A percentile compares a stretch with the other conserved stretches of the same genome.
Conservation (phyloP, 2,888 invertebrate genomes). For the Neuroscelio doddi region DNA sequence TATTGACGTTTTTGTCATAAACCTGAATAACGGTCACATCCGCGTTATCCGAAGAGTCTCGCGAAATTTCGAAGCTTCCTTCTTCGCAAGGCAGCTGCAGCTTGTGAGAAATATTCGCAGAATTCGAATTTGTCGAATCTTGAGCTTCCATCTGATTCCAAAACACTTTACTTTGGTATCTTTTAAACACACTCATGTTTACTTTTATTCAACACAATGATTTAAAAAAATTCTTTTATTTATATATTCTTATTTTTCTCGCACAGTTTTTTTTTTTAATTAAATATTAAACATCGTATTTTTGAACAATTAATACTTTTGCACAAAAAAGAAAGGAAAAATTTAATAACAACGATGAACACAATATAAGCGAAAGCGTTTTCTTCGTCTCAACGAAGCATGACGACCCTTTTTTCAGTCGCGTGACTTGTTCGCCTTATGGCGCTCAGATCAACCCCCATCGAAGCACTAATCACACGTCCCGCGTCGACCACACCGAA, state of each 20-base stretch:
- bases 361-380: slow-evolving; percentile 40
- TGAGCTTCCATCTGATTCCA: slow-evolving; percentile 65
- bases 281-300: neutral
- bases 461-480: slow-evolving; percentile 12
- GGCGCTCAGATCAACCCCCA: slow-evolving; percentile 55
- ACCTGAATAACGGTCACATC: slow-evolving; percentile 47
- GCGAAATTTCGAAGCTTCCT: slow-evolving; percentile 32
- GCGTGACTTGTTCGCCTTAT: slow-evolving; percentile 52
- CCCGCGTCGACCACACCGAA: neutral
- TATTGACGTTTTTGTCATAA: slow-evolving; percentile 17
- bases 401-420: slow-evolving; percentile 47
- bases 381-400: slow-evolving; percentile 60
- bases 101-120: neutral
- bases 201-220: no score
- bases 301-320: neutral
- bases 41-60: slow-evolving; percentile 33
- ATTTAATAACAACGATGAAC: slow-evolving; percentile 31
- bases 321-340: no score
- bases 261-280: neutral
- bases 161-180: slow-evolving; percentile 67
- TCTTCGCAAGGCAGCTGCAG: slow-evolving; percentile 11
- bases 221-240: no score
- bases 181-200: slow-evolving; percentile 66
- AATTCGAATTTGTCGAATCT: slow-evolving; percentile 43
- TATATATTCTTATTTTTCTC: no score